Conservation (phyloP, 2,888 invertebrate species). For the Lagria hirta region DNA sequence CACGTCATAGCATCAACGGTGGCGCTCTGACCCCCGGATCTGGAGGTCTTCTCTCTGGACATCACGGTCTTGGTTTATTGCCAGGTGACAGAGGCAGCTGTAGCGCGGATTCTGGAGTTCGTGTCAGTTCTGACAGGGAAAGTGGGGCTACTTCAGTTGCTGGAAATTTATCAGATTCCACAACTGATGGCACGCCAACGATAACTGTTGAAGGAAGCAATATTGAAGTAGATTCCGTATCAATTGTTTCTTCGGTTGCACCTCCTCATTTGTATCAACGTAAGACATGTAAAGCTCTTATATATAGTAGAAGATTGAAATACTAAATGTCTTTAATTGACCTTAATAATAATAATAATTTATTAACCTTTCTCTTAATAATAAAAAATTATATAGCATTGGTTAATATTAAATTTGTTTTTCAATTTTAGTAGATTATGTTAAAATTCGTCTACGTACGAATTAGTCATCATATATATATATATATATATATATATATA, state of each 20-base stretch:
- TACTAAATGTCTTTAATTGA: no score
- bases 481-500: no score
- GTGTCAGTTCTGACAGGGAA: slow-evolving; percentile 80
- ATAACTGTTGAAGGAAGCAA: slow-evolving; percentile 61
- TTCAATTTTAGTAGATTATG: no score
- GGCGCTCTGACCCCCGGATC: slow-evolving; percentile 65
- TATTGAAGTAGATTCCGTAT: slow-evolving; percentile 70
- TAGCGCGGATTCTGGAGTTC: slow-evolving; percentile 83
- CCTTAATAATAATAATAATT: no score
- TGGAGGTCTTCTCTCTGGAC: slow-evolving; percentile 55
- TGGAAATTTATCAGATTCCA: slow-evolving; percentile 78
- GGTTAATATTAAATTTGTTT: no score
- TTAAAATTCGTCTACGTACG: no score
- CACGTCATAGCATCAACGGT: slow-evolving; percentile 60
- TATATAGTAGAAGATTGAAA: no score
- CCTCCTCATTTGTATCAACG: slow-evolving; percentile 70
- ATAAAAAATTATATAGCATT: no score
- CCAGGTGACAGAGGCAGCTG: slow-evolving; percentile 78
- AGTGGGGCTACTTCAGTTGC: slow-evolving; percentile 81
- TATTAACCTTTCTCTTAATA: no score
- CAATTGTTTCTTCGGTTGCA: slow-evolving; percentile 70
- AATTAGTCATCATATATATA: no score
- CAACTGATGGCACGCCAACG: slow-evolving; percentile 71
- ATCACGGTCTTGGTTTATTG: slow-evolving; percentile 56
- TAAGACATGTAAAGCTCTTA: slow-evolving; percentile 59